A percentile compares a stretch with the other conserved stretches of the same genome.
phyloP scores from a whole-genome alignment of 2,113 vertebrate genomes.

The Heptranchias perlo region DNA sequence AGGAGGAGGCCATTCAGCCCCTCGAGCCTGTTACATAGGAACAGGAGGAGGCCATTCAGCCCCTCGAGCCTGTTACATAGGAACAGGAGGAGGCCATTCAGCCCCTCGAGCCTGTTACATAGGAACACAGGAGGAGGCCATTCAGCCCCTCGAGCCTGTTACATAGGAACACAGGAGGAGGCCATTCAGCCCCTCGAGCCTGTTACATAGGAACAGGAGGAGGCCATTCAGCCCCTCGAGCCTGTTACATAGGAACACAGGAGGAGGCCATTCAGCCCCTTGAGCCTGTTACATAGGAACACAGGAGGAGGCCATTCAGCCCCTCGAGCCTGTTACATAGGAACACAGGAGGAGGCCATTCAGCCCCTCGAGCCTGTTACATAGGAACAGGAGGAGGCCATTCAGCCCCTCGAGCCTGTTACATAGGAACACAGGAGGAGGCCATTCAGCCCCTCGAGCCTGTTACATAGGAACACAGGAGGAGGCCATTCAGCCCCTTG shows the following conservation, averaged over 20 bases:
- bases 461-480: neutral
- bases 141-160: neutral
- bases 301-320: neutral
- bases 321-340: neutral
- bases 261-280: neutral
- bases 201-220: neutral
- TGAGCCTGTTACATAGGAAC: neutral
- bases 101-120: neutral
- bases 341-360: neutral
- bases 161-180: neutral
- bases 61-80: neutral
- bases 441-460: slow-evolving; percentile 6
- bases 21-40: neutral
- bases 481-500: neutral
- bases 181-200: slow-evolving; percentile 6
- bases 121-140: neutral
- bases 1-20: neutral
- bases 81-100: neutral
- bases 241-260: neutral
- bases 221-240: neutral
- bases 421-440: neutral
- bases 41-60: neutral
- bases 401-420: neutral
- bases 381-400: neutral
- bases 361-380: neutral